Evolutionary conservation across 2,113 vertebrate genomes (phyloP).

Genomic region (Enhydra lutris): DNA sequence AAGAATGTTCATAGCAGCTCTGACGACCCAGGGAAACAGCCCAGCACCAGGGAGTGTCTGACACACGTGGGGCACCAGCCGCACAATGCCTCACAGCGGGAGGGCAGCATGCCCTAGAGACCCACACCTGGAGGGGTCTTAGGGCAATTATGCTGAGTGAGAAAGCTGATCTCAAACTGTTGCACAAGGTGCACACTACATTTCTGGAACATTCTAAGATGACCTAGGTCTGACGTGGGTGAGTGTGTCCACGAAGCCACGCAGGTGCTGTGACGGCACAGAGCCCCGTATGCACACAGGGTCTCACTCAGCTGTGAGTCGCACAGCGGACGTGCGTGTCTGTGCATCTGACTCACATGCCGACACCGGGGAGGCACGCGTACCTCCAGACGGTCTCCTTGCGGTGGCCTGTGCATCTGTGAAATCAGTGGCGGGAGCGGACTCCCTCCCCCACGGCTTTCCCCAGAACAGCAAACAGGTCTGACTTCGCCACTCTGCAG

Average conservation of each 20-base stretch:
- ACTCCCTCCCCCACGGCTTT: neutral
- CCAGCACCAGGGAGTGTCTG: neutral
- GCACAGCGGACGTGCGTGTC: accelerated
- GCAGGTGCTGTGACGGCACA: too few relatives aligned
- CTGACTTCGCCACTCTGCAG: accelerated
- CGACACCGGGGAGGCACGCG: accelerated
- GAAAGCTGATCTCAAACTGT: neutral
- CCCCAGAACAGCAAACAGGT: neutral
- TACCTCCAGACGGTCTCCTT: accelerated
- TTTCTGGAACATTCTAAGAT: neutral
- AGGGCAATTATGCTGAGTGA: neutral
- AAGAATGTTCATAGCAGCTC: neutral
- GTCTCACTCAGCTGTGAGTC: too few relatives aligned
- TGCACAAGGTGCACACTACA: neutral
- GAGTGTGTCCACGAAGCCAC: neutral
- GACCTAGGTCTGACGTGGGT: accelerated
- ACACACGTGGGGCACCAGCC: neutral
- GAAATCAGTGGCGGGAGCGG: too few relatives aligned
- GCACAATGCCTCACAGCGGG: neutral
- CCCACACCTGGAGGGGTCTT: too few relatives aligned
- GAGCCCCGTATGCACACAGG: accelerated
- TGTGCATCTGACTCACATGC: accelerated
- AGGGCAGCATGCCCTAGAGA: neutral
- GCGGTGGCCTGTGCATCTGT: neutral
- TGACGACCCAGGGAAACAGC: neutral